Evolutionary conservation across 2,888 invertebrate species (phyloP), one percentile per base, ranked within the genome.

Genomic region (Microplitis manilae): DNA sequence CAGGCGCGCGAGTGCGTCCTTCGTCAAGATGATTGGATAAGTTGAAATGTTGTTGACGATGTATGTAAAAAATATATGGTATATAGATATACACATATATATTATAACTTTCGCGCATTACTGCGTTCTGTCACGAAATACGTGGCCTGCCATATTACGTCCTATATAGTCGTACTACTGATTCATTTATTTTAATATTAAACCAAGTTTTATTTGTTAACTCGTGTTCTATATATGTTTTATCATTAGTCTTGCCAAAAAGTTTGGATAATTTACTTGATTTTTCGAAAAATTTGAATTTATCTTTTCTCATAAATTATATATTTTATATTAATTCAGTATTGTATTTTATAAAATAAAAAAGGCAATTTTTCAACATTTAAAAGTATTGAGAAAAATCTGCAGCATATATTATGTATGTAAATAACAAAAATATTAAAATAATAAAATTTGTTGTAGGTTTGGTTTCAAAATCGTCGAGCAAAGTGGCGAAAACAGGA

Each of bases 401-500:
- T 2, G 0, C 20, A 20, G 20, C 20, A 20, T 20, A 20, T 1
- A 20, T 50, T 7, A 9, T 50, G 50, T 50, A 62, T 62, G 6
- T 1, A 62, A 62, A 62, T n/a, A 2, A 13, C 40, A 13, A 59
- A 30, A 2, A 60, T 2, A n/a, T 9, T 2, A 39, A 75, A 68
- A 62, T 68, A 60, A 76, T 60, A 9, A 15, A 38, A 81, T 83
- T 84, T 89, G 85, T 93, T 92, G 0, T 93, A 97, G 97, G 97
- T 97, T 5, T 97, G 97, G 97, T 97, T 97, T 90, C 97, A 97
- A 91, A 97, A 97, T 90, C 93, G 97, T 1, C 92, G 97, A 62
- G 97, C 97, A 68, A 97, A 97, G 91, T 97, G 97, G 97, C 93
- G 97, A 62, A 97, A 97, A 87, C 96, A 96, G 87, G 97, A 97